Base-by-base conservation (phyloP, 2,888 invertebrate genomes). In the Rotaria macrura region DNA sequence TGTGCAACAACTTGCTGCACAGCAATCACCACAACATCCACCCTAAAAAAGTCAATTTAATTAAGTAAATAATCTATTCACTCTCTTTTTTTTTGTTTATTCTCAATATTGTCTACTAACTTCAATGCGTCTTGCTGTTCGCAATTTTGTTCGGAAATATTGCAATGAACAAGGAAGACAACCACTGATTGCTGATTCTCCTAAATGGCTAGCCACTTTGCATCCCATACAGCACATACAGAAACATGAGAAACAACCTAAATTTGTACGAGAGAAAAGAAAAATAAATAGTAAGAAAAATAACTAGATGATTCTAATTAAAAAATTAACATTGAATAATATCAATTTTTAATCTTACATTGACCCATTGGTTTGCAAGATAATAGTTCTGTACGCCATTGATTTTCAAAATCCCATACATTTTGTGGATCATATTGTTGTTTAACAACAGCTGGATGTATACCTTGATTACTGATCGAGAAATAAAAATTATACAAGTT, bases 121-220 rank as follows among this genome's bases (percentile, higher is more conserved):
- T 38, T 65, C 65, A 65, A 65, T 65, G 20, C 65, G 65, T 65
- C 65, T 65, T 65, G 65, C 65, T 34, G 65, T 65, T 65, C 65
- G 65, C 1, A 65, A 6, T 34, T 65, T 65, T 34, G 65, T 65
- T 65, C 65, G 65, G 17, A 65, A 65, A 34, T 65, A 65, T 17
- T 12, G 14, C 38, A 65, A 34, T 34, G 65, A 17, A 65, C 65
- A 34, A 4, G 65, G 65, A 65, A 17, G 38, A 29, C 65, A 65
- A 29, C 65, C 65, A 34, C 34, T 14, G 7, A 65, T 38, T 20
- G 17, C 2, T 34, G 65, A 38, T 65, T 65, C 65, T 10, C 65
- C 65, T 34, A 65, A 34, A 34, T 6, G 1, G 17, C 38, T 65
- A 17, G 65, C 34, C 17, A 65, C 2, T 65, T 65, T 65, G 29